phyloP scores from a whole-genome alignment of 2,113 vertebrate genomes.

The Terrapene triunguis region DNA sequence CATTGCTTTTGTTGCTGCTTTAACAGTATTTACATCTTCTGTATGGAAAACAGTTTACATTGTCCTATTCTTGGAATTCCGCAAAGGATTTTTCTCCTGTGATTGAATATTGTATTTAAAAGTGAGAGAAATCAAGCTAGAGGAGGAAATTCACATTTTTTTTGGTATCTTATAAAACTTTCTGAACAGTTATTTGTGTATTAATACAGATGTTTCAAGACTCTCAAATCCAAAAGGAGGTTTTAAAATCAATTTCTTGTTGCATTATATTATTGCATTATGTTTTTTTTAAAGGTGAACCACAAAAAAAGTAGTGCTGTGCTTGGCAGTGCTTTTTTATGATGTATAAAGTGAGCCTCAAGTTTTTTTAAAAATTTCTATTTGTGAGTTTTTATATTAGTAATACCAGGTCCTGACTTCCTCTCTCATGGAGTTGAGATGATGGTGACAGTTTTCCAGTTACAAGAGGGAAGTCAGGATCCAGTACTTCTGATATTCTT shows the following conservation, averaged over 20 bases:
- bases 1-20: conserved; percentile 74
- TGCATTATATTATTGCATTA: background rate
- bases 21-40: conserved; percentile 78
- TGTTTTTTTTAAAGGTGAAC: background rate
- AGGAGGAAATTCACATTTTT: background rate
- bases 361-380: background rate
- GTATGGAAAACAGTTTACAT: conserved; percentile 80
- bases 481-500: background rate
- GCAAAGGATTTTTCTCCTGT: conserved; percentile 67
- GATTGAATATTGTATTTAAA: conserved; percentile 52
- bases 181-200: background rate
- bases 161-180: background rate
- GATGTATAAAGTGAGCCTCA: background rate
- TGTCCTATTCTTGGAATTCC: conserved; percentile 65
- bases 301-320: background rate
- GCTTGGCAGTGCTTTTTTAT: background rate
- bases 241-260: conserved; percentile 6
- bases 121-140: conserved; percentile 59
- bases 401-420: background rate
- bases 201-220: background rate
- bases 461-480: background rate
- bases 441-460: background rate
- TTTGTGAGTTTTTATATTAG: background rate
- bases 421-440: background rate
- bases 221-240: conserved; percentile 14